Conservation (phyloP, 2,888 invertebrate genomes). For the Lasioglossum calceatum region DNA sequence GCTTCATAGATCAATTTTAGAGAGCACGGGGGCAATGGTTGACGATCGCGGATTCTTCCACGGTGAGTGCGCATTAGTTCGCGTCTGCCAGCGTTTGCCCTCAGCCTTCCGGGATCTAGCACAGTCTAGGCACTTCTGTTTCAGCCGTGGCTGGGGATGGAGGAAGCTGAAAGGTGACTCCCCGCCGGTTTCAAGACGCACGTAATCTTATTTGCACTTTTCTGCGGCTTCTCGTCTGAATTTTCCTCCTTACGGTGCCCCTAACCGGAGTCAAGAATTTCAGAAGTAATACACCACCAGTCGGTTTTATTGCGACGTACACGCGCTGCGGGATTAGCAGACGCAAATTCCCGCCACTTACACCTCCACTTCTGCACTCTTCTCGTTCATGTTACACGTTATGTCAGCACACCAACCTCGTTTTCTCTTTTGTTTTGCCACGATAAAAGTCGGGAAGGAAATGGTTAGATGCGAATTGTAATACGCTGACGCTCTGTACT, state of each 20-base stretch:
- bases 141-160: slow-evolving; percentile 27
- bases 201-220: slow-evolving; percentile 77
- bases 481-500: too few species aligned
- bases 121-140: slow-evolving; percentile 60
- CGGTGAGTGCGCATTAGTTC: slow-evolving; percentile 51
- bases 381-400: neutral
- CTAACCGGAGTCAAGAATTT: slow-evolving; percentile 40
- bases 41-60: slow-evolving; percentile 37
- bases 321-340: slow-evolving; percentile 36
- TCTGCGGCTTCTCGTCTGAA: slow-evolving; percentile 65
- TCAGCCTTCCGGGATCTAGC: slow-evolving; percentile 10
- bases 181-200: slow-evolving; percentile 56
- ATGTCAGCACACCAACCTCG: neutral
- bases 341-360: slow-evolving; percentile 40
- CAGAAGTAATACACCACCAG: slow-evolving; percentile 19
- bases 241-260: slow-evolving; percentile 26
- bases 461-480: neutral
- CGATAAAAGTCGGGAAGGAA: neutral
- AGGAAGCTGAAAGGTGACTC: slow-evolving; percentile 68
- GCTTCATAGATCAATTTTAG: slow-evolving; percentile 47
- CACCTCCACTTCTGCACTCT: neutral
- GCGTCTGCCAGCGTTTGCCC: slow-evolving; percentile 39
- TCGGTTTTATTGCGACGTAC: slow-evolving; percentile 41
- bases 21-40: slow-evolving; percentile 29
- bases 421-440: neutral